phyloP scores from a whole-genome alignment of 1,140 invertebrate species.

The Euschistus heros region DNA sequence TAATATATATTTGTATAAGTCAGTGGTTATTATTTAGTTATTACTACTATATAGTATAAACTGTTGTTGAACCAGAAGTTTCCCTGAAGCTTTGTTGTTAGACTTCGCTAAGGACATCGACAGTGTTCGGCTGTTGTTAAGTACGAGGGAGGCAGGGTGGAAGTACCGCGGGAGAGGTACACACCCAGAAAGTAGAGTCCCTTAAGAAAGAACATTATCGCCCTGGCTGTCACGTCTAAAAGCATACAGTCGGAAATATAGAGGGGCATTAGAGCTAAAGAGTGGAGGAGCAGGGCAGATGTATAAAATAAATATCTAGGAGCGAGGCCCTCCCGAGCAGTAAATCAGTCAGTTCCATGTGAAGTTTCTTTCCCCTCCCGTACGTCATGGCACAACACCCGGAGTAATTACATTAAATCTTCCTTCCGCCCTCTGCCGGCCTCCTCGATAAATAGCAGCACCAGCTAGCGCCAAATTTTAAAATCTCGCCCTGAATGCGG shows the following conservation, averaged over 20 bases:
- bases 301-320: conserved; percentile 9
- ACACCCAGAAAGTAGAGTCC: background rate
- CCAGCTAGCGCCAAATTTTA: too few relatives aligned
- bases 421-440: background rate
- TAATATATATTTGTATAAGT: too few relatives aligned
- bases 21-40: too few relatives aligned
- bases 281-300: conserved; percentile 1
- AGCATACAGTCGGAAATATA: conserved; percentile 2
- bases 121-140: too few relatives aligned
- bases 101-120: too few relatives aligned
- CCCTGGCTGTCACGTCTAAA: conserved; percentile 6
- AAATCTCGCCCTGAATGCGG: too few relatives aligned
- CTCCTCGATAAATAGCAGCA: too few relatives aligned
- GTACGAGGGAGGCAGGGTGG: too few relatives aligned
- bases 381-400: background rate
- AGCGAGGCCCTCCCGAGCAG: background rate
- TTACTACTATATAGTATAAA: too few relatives aligned
- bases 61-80: too few relatives aligned
- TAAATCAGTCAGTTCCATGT: conserved; percentile 3
- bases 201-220: conserved; percentile 7
- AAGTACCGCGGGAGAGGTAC: too few relatives aligned
- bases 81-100: too few relatives aligned
- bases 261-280: background rate
- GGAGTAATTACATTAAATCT: conserved; percentile 5
- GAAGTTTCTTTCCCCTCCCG: conserved; percentile 2